Percentiles rank a stretch among this genome's conserved stretches.
Conservation (phyloP, 37 sponge, comb jelly and placozoan species). For the Petrosia ficiformis region DNA sequence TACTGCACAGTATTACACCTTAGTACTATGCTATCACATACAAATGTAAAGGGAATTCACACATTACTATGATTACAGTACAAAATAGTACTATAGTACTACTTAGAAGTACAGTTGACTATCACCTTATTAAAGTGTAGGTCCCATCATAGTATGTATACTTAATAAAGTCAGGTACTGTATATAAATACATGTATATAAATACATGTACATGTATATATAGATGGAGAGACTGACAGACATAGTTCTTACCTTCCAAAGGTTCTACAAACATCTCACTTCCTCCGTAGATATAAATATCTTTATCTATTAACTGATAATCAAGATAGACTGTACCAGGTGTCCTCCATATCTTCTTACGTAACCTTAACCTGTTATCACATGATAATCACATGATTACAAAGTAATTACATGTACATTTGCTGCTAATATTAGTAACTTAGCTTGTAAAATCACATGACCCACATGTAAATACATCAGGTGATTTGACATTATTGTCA, state of each 20-base stretch:
- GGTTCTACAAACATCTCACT: slow-evolving; percentile 80
- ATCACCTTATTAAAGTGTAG: too few relatives aligned
- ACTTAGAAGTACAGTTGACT: too few relatives aligned
- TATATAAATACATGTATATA: too few relatives aligned
- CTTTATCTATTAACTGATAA: slow-evolving; percentile 74
- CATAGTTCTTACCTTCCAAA: slow-evolving; percentile 50
- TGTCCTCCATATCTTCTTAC: slow-evolving; percentile 88
- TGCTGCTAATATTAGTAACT: too few relatives aligned
- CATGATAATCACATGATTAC: too few relatives aligned
- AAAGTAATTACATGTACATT: neutral
- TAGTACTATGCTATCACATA: too few relatives aligned
- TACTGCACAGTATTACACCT: too few relatives aligned
- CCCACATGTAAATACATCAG: neutral
- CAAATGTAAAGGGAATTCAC: neutral
- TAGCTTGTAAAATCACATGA: neutral
- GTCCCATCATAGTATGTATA: too few relatives aligned
- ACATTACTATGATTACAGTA: too few relatives aligned
- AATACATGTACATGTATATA: too few relatives aligned
- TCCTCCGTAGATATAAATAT: slow-evolving; percentile 67
- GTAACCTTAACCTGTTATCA: slow-evolving; percentile 66
- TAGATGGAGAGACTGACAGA: neutral
- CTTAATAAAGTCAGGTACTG: too few relatives aligned
- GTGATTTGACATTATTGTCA: neutral
- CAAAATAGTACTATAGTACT: too few relatives aligned
- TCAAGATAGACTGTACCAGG: slow-evolving; percentile 77